Percentiles rank a stretch among this genome's conserved stretches.
Evolutionary conservation across 1,140 invertebrate genomes (phyloP).

Genomic region (Aphelenchoides besseyi): DNA sequence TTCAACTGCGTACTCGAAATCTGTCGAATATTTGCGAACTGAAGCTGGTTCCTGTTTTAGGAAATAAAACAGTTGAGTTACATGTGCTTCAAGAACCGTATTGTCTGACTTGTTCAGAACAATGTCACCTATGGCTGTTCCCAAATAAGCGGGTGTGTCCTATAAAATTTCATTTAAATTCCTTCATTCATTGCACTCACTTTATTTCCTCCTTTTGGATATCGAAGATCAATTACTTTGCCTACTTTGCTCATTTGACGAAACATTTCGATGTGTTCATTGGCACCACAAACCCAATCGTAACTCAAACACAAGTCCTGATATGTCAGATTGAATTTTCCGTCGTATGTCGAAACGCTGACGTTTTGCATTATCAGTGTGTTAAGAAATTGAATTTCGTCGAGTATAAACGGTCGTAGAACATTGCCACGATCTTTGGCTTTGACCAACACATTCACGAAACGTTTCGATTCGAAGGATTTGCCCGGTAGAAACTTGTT

Average conservation of each 20-base stretch:
- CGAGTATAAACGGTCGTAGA: conserved; percentile 53
- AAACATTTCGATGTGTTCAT: conserved; percentile 59
- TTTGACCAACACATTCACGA: conserved; percentile 59
- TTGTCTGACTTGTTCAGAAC: conserved; percentile 50
- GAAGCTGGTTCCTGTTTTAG: conserved; percentile 55
- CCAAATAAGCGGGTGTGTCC: conserved; percentile 60
- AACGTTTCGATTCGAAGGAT: conserved; percentile 61
- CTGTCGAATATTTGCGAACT: conserved; percentile 57
- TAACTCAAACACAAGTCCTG: conserved; percentile 60
- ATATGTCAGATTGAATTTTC: conserved; percentile 57
- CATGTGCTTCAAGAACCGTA: conserved; percentile 52
- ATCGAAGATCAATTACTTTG: conserved; percentile 55
- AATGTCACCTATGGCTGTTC: conserved; percentile 57
- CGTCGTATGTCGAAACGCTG: conserved; percentile 54
- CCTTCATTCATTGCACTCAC: conserved; percentile 20
- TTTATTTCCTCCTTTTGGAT: conserved; percentile 61
- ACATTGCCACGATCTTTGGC: conserved; percentile 51
- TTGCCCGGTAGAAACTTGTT: conserved; percentile 63
- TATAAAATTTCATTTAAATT: conserved; percentile 32
- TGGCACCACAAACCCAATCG: conserved; percentile 58
- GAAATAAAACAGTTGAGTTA: conserved; percentile 62
- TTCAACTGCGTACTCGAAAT: conserved; percentile 61
- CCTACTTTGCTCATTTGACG: conserved; percentile 56
- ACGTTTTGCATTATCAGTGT: conserved; percentile 58
- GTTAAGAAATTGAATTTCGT: conserved; percentile 59